Percentiles rank a stretch among this genome's conserved stretches.
Conservation (phyloP, 2,888 invertebrate genomes). For the Sesia bembeciformis region DNA sequence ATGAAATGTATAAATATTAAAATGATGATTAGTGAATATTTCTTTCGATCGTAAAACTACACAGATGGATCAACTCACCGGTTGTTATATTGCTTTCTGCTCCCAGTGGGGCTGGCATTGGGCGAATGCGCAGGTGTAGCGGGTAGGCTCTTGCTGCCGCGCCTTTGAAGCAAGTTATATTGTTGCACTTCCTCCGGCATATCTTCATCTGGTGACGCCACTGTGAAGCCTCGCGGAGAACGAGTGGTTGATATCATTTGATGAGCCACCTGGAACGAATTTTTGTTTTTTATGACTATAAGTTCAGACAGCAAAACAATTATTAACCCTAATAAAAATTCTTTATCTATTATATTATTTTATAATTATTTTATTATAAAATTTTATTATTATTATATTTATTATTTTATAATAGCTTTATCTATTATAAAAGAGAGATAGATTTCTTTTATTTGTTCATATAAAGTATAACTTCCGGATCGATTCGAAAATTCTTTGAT, state of each 20-base stretch:
- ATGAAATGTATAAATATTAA: no score
- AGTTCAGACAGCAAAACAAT: neutral
- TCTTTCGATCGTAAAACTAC: no score
- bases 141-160: constrained; percentile 83
- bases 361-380: no score
- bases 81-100: constrained; percentile 76
- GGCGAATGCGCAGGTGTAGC: constrained; percentile 80
- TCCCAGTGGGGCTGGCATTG: constrained; percentile 68
- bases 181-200: constrained; percentile 17
- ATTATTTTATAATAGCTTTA: no score
- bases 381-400: no score
- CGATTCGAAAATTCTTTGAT: no score
- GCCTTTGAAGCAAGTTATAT: constrained; percentile 51
- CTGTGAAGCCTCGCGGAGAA: constrained; percentile 54
- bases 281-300: no score
- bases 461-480: no score
- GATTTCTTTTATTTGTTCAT: no score
- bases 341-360: no score
- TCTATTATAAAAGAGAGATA: neutral
- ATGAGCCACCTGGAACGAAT: constrained; percentile 47
- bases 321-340: neutral
- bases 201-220: constrained; percentile 47
- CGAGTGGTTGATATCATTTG: constrained; percentile 74
- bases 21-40: no score
- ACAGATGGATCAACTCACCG: constrained; percentile 44